Percentiles rank a stretch among this genome's conserved stretches.
Evolutionary conservation across 2,888 invertebrate genomes (phyloP).

Genomic region (Chrysolina americana): DNA sequence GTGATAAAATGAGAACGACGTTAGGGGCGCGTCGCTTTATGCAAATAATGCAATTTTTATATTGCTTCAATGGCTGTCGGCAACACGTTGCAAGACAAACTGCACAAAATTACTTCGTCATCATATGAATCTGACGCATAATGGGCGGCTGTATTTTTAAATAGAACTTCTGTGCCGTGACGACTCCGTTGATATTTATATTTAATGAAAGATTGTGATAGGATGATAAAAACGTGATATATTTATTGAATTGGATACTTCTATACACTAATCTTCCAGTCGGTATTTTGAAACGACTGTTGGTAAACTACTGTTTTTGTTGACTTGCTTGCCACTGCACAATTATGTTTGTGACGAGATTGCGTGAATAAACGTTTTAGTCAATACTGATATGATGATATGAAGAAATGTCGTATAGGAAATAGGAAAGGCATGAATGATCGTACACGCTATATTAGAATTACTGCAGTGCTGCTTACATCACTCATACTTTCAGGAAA

Average conservation of each 20-base stretch:
- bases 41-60: conserved; percentile 40
- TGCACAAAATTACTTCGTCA: conserved; percentile 16
- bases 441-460: too few species aligned
- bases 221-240: conserved; percentile 1
- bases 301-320: background rate
- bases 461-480: too few species aligned
- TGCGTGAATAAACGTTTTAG: background rate
- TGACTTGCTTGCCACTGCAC: background rate
- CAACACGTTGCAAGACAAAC: conserved; percentile 22
- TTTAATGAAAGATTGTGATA: background rate
- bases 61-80: conserved; percentile 23
- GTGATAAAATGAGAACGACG: conserved; percentile 36
- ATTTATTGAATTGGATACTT: background rate
- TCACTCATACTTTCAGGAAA: too few species aligned
- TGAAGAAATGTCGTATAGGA: too few species aligned
- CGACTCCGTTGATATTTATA: background rate
- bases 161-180: conserved; percentile 4
- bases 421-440: too few species aligned
- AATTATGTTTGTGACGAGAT: background rate
- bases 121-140: conserved; percentile 9
- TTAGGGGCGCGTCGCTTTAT: conserved; percentile 30
- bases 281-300: background rate
- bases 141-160: conserved; percentile 12
- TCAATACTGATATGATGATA: background rate
- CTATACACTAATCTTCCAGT: background rate